phyloP scores from a whole-genome alignment of 2,888 invertebrate species.

The Nebria salina region DNA sequence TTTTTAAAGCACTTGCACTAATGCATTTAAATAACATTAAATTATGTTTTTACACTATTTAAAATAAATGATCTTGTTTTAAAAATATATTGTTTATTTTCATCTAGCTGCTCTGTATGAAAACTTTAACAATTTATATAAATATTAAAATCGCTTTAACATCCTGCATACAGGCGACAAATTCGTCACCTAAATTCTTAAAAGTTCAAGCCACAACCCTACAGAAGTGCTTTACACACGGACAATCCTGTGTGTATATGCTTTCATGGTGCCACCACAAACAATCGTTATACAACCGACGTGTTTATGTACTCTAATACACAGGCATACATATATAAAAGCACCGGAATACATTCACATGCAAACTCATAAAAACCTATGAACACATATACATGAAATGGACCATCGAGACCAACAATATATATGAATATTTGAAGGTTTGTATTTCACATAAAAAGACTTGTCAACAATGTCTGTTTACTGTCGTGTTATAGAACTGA shows the following conservation, averaged over 20 bases:
- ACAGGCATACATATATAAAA: not conserved
- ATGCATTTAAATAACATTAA: too few relatives aligned
- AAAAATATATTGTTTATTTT: not conserved
- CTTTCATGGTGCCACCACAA: not conserved
- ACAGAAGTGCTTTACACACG: not conserved
- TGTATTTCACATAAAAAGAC: conserved; percentile 25
- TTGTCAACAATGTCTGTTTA: not conserved
- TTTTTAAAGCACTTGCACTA: too few relatives aligned
- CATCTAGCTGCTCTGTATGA: not conserved
- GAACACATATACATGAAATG: conserved; percentile 5
- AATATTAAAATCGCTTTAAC: not conserved
- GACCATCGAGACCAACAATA: conserved; percentile 24
- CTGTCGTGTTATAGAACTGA: not conserved
- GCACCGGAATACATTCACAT: not conserved
- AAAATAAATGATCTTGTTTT: not conserved
- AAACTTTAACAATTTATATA: not conserved
- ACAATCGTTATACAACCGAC: not conserved
- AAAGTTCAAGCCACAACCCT: not conserved
- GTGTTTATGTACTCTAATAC: not conserved
- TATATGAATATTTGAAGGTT: conserved; percentile 32
- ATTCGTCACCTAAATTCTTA: not conserved
- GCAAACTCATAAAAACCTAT: conserved; percentile 1
- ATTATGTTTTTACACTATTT: too few relatives aligned
- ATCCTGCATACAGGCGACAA: not conserved
- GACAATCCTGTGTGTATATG: not conserved